Conservation (phyloP, 2,888 invertebrate species). For the Tyria jacobaeae region DNA sequence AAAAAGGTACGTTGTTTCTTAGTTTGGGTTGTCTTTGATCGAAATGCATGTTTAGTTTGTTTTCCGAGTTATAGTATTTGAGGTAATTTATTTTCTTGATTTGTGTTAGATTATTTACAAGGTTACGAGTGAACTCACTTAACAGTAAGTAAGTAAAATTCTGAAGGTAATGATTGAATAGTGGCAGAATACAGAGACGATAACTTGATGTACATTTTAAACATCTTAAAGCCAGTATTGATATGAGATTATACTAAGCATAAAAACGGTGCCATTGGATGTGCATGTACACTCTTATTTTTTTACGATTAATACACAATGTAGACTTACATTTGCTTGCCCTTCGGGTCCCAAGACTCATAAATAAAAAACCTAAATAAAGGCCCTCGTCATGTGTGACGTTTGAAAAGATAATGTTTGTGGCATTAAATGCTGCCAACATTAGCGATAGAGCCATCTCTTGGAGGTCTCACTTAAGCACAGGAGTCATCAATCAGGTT, state of each 20-base stretch:
- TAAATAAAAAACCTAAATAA: conserved; percentile 21
- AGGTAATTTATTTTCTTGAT: background rate
- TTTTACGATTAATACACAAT: too few species aligned
- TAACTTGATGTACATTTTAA: too few species aligned
- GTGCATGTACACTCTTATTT: too few species aligned
- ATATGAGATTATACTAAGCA: background rate
- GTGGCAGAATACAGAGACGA: too few species aligned
- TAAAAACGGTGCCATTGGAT: too few species aligned
- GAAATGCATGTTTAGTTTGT: conserved; percentile 8
- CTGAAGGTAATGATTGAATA: too few species aligned
- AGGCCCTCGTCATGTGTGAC: conserved; percentile 32
- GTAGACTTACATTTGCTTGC: background rate
- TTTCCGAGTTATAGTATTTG: background rate
- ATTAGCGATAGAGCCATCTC: conserved; percentile 50
- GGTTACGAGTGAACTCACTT: background rate
- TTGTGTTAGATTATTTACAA: background rate
- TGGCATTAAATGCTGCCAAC: conserved; percentile 31
- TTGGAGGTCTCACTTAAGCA: conserved; percentile 47
- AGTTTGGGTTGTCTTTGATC: conserved; percentile 10
- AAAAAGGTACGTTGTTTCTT: conserved; percentile 1
- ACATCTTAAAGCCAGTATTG: too few species aligned
- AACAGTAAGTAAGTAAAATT: too few species aligned
- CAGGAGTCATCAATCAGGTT: conserved; percentile 64
- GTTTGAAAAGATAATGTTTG: conserved; percentile 43
- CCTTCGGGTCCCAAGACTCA: conserved; percentile 6